Evolutionary conservation across 2,113 vertebrate genomes (phyloP).

Genomic region (Prunella himalayana): DNA sequence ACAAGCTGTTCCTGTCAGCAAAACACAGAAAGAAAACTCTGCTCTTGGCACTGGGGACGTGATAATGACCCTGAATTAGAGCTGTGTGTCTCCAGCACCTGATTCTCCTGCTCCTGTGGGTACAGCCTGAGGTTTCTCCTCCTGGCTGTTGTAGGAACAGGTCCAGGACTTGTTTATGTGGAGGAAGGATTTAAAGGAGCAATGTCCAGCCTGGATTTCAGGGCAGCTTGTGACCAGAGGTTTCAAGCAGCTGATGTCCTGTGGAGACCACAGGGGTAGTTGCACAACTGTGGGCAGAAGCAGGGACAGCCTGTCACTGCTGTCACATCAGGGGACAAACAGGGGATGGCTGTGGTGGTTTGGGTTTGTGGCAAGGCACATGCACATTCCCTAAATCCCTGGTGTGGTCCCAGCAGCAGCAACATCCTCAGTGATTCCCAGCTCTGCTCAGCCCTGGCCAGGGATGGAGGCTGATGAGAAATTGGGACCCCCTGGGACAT

Average conservation of each 20-base stretch:
- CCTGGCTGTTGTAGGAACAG: background rate
- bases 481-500: rapidly evolving
- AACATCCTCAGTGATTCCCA: rapidly evolving
- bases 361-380: background rate
- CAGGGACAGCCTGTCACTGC: background rate
- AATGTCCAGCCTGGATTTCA: background rate
- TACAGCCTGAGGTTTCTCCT: background rate
- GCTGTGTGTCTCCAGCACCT: background rate
- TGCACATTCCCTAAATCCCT: background rate
- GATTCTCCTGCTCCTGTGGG: background rate
- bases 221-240: background rate
- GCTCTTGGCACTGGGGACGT: background rate
- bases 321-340: background rate
- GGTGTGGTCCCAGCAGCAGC: rapidly evolving
- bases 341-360: background rate
- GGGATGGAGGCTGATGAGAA: background rate
- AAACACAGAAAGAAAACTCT: background rate
- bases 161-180: background rate
- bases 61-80: constrained; percentile 51
- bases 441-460: background rate
- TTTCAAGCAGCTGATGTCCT: background rate
- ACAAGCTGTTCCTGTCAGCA: constrained; percentile 51
- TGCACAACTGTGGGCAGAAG: background rate
- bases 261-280: background rate
- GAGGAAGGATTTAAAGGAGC: background rate